Evolutionary conservation across 1,140 invertebrate genomes (phyloP).

Genomic region (Metaphire vulgaris): DNA sequence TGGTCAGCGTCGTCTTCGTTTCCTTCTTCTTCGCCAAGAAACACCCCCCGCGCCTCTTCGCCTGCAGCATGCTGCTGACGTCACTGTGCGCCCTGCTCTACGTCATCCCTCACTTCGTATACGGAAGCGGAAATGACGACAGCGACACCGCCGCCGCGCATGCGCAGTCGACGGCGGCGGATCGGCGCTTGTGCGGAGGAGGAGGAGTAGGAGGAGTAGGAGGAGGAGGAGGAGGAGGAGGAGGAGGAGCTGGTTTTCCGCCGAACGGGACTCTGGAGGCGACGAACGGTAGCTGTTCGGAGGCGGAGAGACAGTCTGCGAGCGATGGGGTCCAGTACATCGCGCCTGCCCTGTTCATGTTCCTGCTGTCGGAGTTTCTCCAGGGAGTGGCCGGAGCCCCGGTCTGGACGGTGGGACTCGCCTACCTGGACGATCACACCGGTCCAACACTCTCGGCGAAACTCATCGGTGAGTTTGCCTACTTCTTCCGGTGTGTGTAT

Average conservation of each 20-base stretch:
- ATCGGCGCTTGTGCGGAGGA: too few relatives aligned
- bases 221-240: too few relatives aligned
- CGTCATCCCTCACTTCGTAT: constrained; percentile 63
- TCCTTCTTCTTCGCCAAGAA: constrained; percentile 11
- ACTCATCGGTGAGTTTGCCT: constrained; percentile 2
- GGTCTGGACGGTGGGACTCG: background rate
- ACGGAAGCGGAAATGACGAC: constrained; percentile 48
- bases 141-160: too few relatives aligned
- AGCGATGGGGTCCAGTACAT: too few relatives aligned
- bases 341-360: too few relatives aligned
- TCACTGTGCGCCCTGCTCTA: constrained; percentile 59
- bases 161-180: too few relatives aligned
- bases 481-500: too few relatives aligned
- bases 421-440: background rate
- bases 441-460: background rate
- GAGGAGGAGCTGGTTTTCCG: too few relatives aligned
- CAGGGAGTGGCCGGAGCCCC: background rate
- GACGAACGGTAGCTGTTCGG: too few relatives aligned
- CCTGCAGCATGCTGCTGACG: constrained; percentile 40
- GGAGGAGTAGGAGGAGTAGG: too few relatives aligned
- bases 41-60: constrained; percentile 53
- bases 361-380: background rate
- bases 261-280: too few relatives aligned
- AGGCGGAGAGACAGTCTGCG: too few relatives aligned
- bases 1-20: constrained; percentile 18